Evolutionary conservation across 2,888 invertebrate genomes (phyloP).

Genomic region (Galeruca laticollis): DNA sequence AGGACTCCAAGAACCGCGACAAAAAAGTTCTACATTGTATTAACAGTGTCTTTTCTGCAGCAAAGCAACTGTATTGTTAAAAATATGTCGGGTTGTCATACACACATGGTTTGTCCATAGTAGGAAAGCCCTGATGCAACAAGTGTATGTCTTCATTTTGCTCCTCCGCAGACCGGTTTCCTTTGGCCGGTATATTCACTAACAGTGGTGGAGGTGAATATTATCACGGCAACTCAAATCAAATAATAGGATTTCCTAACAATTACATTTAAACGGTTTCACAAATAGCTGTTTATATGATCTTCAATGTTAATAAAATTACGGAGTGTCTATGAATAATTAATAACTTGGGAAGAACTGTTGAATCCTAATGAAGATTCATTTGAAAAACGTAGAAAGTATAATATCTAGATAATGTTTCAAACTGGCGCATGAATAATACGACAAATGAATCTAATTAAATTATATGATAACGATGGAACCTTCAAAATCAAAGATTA

Average conservation of each 20-base stretch:
- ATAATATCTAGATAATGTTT: no score
- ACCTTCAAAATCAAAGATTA: no score
- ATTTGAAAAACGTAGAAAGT: no score
- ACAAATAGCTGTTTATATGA: no score
- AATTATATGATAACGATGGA: no score
- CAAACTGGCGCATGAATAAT: no score
- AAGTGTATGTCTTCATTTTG: conserved; percentile 55
- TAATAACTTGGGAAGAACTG: no score
- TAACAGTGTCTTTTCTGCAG: conserved; percentile 27
- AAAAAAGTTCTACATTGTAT: conserved; percentile 25
- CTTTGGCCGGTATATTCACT: conserved; percentile 44
- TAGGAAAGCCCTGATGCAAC: conserved; percentile 41
- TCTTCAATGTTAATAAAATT: no score
- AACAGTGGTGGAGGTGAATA: conserved; percentile 33
- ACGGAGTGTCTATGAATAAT: no score
- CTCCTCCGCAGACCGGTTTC: conserved; percentile 52
- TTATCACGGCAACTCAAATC: background rate
- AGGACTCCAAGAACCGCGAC: conserved; percentile 15
- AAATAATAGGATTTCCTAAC: background rate
- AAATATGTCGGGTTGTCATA: conserved; percentile 45
- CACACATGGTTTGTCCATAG: conserved; percentile 49
- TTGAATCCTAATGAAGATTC: no score
- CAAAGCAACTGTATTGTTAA: conserved; percentile 34
- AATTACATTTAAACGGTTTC: background rate
- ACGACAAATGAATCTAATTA: no score